Percentiles rank a stretch among this genome's conserved stretches.
Conservation (phyloP, 2,888 invertebrate species). For the Leucoma salicis region DNA sequence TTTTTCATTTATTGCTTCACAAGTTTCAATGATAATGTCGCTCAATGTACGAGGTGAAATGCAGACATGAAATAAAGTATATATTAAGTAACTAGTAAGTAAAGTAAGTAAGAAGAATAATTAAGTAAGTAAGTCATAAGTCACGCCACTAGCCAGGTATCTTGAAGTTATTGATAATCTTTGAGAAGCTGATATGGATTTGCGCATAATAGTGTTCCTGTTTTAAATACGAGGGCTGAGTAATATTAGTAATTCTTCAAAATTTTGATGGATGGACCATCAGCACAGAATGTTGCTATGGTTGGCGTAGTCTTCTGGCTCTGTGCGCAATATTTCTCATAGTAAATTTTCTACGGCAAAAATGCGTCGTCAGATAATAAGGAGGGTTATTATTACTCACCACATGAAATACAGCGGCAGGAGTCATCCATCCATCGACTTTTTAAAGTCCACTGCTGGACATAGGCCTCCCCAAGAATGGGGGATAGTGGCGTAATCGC, state of each 20-base stretch:
- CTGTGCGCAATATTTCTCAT: constrained; percentile 9
- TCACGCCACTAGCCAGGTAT: not conserved
- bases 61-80: not conserved
- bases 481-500: too few species aligned
- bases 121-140: too few species aligned
- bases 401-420: too few species aligned
- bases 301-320: constrained; percentile 12
- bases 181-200: too few species aligned
- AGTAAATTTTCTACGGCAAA: constrained; percentile 14
- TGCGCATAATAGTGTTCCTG: not conserved
- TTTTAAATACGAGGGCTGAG: not conserved
- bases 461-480: too few species aligned
- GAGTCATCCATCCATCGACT: too few species aligned
- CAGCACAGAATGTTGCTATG: too few species aligned
- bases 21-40: constrained; percentile 3
- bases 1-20: constrained; percentile 1
- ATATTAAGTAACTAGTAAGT: too few species aligned
- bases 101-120: too few species aligned
- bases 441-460: too few species aligned
- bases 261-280: constrained; percentile 9
- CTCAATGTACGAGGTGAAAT: constrained; percentile 1
- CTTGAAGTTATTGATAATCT: not conserved
- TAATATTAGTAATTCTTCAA: constrained; percentile 18
- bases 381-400: too few species aligned
- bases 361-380: too few species aligned